Percentiles rank a stretch among this genome's conserved stretches.
These are phyloP conservation scores for Aleiodes alternator DNA, from an alignment of 2,888 invertebrate species.

Conservation along the genomic window DNA sequence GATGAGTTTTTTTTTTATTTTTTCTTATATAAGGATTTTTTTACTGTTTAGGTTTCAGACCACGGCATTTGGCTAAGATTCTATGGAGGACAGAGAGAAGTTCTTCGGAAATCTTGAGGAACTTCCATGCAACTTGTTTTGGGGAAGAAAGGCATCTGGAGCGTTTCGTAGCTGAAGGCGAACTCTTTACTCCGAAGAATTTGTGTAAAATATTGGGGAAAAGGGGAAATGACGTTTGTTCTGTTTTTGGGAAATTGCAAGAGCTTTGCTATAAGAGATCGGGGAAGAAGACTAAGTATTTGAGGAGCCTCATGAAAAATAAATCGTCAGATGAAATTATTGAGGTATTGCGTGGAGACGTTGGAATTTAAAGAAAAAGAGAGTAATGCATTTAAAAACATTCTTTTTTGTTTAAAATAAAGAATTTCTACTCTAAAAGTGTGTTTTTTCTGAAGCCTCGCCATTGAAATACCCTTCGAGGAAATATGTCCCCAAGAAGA, in stretches of 20 bases:
- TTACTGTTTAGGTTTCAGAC: not conserved
- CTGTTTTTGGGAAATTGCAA: not conserved
- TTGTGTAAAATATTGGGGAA: not conserved
- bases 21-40: too few species aligned
- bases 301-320: not conserved
- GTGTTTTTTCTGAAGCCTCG: too few species aligned
- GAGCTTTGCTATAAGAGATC: not conserved
- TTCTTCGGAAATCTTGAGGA: not conserved
- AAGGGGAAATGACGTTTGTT: not conserved
- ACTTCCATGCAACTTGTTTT: slow-evolving; percentile 10
- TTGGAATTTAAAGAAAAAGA: too few species aligned
- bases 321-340: too few species aligned
- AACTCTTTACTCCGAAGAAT: not conserved
- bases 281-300: not conserved
- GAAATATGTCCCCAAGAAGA: too few species aligned
- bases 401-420: too few species aligned
- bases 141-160: not conserved
- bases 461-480: too few species aligned
- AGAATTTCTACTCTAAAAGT: too few species aligned
- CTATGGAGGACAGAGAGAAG: not conserved
- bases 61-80: not conserved
- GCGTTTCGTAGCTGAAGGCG: not conserved
- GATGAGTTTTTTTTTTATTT: too few species aligned
- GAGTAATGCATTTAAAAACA: too few species aligned
- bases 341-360: too few species aligned